Base-by-base conservation (phyloP, 2,888 invertebrate species). In the Eurois occulta region DNA sequence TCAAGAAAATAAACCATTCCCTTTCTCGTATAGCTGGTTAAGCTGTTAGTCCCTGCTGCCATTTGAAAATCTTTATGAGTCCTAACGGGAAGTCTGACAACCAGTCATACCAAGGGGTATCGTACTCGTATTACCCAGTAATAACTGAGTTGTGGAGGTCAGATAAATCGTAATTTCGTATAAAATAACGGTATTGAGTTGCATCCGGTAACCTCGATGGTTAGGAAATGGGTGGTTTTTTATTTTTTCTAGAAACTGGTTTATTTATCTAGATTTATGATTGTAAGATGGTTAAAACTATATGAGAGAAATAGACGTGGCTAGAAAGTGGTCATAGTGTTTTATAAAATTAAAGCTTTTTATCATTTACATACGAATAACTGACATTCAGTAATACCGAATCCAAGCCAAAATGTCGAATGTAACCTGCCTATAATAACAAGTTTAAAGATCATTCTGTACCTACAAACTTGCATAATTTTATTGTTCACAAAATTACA, bases 401-500 rank as follows among this genome's bases (percentile, higher is more conserved):
- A 65, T 67, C 16, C 18, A 43, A n/a, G n/a, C 41, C 2, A 67
- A 75, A 35, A 41, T 6, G 0, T 18, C 13, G 16, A 77, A 18
- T 7, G 1, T 41, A 46, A 66, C 28, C 1, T 11, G 5, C 38
- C 10, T 18, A 46, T 43, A 58, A 24, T 55, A 66, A 35, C 32
- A 62, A 43, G 6, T 65, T 58, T 55, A 52, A 58, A 52, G 18
- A 52, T 21, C 55, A 75, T 81, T 38, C 43, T 35, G 58, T 11
- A 71, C n/a, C n/a, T n/a, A n/a, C 7, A n/a, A 18, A 41, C 67
- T 73, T 71, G 67, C 75, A 84, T 84, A 84, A 84, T 84, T 67
- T 78, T 78, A 86, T 75, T 84, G 58, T 72, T 73, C 21, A 75
- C 70, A 67, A 83, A 78, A 83, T 72, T 73, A 84, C 85, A 71